Conservation (phyloP, 2,797 vertebrate genomes). For the Erethizon dorsatum region DNA sequence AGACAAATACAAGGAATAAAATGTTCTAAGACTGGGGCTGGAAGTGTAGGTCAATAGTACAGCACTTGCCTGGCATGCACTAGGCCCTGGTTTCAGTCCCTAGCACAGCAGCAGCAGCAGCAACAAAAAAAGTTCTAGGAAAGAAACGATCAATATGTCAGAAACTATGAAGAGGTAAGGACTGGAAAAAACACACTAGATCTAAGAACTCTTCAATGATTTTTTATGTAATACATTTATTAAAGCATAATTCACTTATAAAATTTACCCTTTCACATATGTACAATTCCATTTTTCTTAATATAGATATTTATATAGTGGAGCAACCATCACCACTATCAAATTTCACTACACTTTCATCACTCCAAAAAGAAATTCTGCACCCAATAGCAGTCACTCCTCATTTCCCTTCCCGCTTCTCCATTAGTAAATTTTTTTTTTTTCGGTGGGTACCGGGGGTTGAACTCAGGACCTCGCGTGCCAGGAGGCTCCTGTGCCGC, state of each 20-base stretch:
- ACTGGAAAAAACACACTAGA: slow-evolving; percentile 4
- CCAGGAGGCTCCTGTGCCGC: too few species aligned
- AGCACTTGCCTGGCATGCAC: neutral
- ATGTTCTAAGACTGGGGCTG: neutral
- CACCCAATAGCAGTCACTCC: neutral
- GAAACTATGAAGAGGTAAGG: slow-evolving; percentile 19
- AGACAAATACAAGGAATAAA: slow-evolving; percentile 19
- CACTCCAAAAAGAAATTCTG: neutral
- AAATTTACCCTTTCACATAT: neutral
- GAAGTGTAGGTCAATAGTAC: neutral
- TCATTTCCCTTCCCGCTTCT: neutral
- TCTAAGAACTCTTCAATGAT: neutral
- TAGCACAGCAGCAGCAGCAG: neutral
- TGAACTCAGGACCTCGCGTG: too few species aligned
- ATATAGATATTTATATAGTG: neutral
- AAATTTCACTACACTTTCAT: neutral
- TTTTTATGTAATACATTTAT: neutral
- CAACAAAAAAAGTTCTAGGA: neutral
- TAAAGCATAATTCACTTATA: neutral
- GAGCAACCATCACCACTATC: neutral
- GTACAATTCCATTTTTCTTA: neutral
- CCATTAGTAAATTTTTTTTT: too few species aligned
- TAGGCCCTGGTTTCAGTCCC: neutral
- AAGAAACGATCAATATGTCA: slow-evolving; percentile 1
- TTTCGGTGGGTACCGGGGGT: too few species aligned